Evolutionary conservation across 2,888 invertebrate species (phyloP), one percentile per base, ranked within the genome.

Genomic region (Pristionchus maxplancki): DNA sequence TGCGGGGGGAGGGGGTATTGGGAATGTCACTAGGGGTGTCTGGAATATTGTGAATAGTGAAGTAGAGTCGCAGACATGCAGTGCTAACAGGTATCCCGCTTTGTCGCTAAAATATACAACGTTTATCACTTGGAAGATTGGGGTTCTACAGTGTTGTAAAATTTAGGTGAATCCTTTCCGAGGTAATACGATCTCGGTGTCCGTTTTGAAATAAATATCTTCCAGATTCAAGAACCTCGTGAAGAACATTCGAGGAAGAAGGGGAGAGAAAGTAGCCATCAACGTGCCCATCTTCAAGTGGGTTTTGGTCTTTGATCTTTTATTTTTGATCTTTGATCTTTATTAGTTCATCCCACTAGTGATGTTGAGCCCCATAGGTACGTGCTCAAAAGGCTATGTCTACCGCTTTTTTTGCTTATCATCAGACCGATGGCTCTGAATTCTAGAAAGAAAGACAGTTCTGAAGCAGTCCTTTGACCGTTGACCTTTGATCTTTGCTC

Each of bases 231-330:
- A 95, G 95, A 98, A 97, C 1, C 96, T 99, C 88, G 97, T 98
- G 0, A 96, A 97, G 89, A 99, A 99, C 95, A 98, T 99, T 91
- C 96, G 98, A 88, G 95, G 97, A 94, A 96, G 99, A 93, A 96
- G 99, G 90, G 97, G 97, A 87, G 97, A 97, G 95, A 99, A 98
- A 96, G 98, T 98, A 31, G 97, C 97, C 89, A 98, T 99, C 91
- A 98, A 99, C 96, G 96, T 99, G 94, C 99, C 99, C 95, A 96
- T 95, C 98, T 96, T 95, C 97, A 96, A 95, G 87, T 87, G 74
- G n/a, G 99, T 58, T 20, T 34, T 58, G 62, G 9, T 31, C 48
- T 82, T 50, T 99, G 95, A 95, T 58, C 53, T 58, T 37, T 58
- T 13, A 17, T 20, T 6, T 15, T 53, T 53, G 83, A 53, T 53